phyloP scores from a whole-genome alignment of 2,797 vertebrate species.

The Parauchenoglanis ngamensis region DNA sequence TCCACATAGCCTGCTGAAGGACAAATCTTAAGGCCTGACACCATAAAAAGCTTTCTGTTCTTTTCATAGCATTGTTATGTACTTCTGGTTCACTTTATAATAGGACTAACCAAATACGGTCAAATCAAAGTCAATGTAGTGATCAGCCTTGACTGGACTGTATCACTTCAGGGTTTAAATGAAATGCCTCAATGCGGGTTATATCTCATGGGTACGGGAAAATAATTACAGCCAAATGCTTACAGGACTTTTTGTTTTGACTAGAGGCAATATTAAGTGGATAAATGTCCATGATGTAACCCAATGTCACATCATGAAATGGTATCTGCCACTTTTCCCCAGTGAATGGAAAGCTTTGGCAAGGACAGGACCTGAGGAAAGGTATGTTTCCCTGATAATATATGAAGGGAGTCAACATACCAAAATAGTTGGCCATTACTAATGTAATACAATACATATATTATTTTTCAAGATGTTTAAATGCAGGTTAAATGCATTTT shows the following conservation, averaged over 20 bases:
- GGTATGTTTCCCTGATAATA: not conserved
- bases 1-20: not conserved
- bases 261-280: slow-evolving; percentile 51
- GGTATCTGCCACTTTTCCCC: slow-evolving; percentile 3
- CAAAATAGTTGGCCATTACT: not conserved
- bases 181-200: slow-evolving; percentile 18
- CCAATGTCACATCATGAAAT: slow-evolving; percentile 50
- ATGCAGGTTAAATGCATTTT: not conserved
- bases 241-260: slow-evolving; percentile 56
- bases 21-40: slow-evolving; percentile 2
- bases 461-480: not conserved
- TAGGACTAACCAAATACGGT: slow-evolving; percentile 6
- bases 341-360: slow-evolving; percentile 20
- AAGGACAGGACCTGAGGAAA: slow-evolving; percentile 28
- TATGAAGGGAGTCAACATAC: not conserved
- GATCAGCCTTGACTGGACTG: slow-evolving; percentile 16
- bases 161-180: slow-evolving; percentile 13
- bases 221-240: slow-evolving; percentile 56
- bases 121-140: slow-evolving; percentile 44
- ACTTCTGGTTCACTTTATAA: slow-evolving; percentile 5
- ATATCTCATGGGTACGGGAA: slow-evolving; percentile 45
- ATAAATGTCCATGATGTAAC: slow-evolving; percentile 53
- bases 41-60: not conserved
- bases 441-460: not conserved
- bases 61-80: not conserved